A percentile compares a stretch with the other conserved stretches of the same genome.
These are phyloP conservation scores for Psittacus erithacus DNA, from an alignment of 2,113 vertebrate genomes.

Conservation along the genomic window DNA sequence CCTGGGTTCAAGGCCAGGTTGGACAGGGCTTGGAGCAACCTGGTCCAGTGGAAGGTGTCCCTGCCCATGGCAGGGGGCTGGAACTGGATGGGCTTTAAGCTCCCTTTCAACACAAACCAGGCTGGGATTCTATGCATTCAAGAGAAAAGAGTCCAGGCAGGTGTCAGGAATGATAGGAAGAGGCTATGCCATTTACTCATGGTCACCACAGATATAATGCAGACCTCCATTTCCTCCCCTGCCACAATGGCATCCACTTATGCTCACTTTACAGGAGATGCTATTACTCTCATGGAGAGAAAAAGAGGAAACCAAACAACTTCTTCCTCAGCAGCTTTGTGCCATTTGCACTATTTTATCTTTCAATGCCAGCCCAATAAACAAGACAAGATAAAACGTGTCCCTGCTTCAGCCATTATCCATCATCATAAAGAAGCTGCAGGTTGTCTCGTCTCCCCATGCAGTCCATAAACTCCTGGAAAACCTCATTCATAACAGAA, in stretches of 20 bases:
- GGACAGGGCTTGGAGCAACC: background rate
- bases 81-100: background rate
- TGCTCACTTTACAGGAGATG: background rate
- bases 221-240: background rate
- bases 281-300: background rate
- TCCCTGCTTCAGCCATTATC: background rate
- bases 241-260: fast-evolving
- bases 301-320: background rate
- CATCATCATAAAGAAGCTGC: constrained; percentile 28
- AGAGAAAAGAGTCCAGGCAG: background rate
- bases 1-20: background rate
- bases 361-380: background rate
- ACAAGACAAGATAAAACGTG: background rate
- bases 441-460: background rate
- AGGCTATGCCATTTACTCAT: background rate
- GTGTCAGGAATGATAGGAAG: background rate
- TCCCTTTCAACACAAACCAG: background rate
- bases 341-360: background rate
- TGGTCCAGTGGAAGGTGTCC: background rate
- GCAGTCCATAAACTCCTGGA: constrained; percentile 27
- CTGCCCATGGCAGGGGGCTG: background rate
- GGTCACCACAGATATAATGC: fast-evolving
- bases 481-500: constrained; percentile 40
- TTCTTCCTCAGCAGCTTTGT: background rate
- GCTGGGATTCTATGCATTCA: background rate